Base-by-base conservation (phyloP, 1,140 invertebrate species). In the Drosophila neocordata region DNA sequence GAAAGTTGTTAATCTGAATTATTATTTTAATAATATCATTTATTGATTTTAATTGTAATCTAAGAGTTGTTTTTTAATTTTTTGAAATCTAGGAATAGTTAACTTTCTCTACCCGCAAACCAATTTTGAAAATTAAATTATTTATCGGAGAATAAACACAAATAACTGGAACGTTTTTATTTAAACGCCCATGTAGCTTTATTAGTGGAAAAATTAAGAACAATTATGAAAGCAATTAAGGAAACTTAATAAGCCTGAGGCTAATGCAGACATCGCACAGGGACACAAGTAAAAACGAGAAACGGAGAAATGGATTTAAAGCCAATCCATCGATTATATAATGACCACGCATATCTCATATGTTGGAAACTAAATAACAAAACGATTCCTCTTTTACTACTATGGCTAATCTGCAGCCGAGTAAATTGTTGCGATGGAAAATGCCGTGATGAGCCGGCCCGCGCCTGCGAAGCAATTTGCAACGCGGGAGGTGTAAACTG, bases 401-500 rank as follows among this genome's bases (percentile, higher is more conserved):
- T 79, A 6, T 60, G 35, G 13, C 15, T 82, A 0, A 4, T 79
- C 9, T 67, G 78, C 34, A 58, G 51, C 12, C 65, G 69, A 7
- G 24, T 11, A 9, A 52, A 35, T 11, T 63, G 9, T 18, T 18
- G 66, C 22, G 34, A 37, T 31, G 87, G 80, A 37, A 78, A 62
- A 37, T 92, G 93, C 12, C 92, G 92, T 0, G 92, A 93, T 13
- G 92, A 93, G 48, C 90, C 90, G 2, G 78, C 80, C 4, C 79
- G 88, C 1, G 66, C 78, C 1, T 94, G 93, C 69, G 93, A 94
- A 70, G 90, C 91, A 20, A 77, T 94, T 22, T 94, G 93, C 63
- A 55, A 70, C 58, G 34, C 27, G 0, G 56, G n/a, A 24, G 68
- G 92, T 31, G 84, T 13, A 56, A 91, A 92, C 38, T 94, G 93